Evolutionary conservation across 1,140 invertebrate genomes (phyloP).

Genomic region (Leguminivora glycinivorella): DNA sequence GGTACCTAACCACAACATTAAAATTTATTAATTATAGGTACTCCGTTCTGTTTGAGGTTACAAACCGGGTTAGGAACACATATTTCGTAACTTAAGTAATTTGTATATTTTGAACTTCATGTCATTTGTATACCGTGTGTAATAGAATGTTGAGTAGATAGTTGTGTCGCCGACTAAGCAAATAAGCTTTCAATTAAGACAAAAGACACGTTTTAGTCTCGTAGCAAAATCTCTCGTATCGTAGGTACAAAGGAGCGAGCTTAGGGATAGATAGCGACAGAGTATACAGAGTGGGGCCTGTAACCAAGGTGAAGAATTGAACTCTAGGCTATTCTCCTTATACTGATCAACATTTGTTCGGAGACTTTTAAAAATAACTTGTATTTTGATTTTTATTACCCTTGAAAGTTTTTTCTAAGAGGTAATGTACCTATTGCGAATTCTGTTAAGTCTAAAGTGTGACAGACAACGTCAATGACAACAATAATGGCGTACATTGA

Average conservation of each 20-base stretch:
- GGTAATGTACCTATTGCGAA: too few species aligned
- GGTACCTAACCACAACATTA: too few species aligned
- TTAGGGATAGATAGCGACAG: background rate
- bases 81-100: background rate
- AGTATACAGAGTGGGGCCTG: background rate
- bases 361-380: too few species aligned
- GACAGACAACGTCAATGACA: too few species aligned
- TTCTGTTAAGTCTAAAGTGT: too few species aligned
- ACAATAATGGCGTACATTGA: too few species aligned
- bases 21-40: too few species aligned
- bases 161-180: background rate
- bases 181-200: slow-evolving; percentile 1
- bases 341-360: too few species aligned
- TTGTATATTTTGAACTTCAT: background rate
- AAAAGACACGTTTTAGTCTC: background rate
- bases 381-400: too few species aligned
- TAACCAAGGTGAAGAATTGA: too few species aligned
- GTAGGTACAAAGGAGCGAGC: background rate
- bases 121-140: background rate
- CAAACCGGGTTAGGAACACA: background rate
- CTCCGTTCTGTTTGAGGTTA: background rate
- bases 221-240: background rate
- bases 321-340: too few species aligned
- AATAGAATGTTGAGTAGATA: background rate
- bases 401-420: too few species aligned